A percentile compares a stretch with the other conserved stretches of the same genome.
Evolutionary conservation across 2,797 vertebrate genomes (phyloP).

Genomic region (Sebastes hopkinsi): DNA sequence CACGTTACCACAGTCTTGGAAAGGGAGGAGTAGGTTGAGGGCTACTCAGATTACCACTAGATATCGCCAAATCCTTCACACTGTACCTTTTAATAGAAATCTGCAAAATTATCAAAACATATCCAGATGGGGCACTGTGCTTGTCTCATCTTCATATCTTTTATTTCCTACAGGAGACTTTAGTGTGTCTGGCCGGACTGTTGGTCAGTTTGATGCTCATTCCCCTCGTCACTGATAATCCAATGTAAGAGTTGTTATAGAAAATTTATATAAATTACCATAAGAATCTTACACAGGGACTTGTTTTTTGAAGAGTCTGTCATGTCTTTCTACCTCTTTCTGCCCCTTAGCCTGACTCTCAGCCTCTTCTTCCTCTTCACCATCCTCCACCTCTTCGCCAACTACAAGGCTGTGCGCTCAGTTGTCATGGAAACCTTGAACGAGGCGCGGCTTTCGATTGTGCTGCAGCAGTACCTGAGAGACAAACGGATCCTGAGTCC

Average conservation of each 20-base stretch:
- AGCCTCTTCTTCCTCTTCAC: slow-evolving; percentile 89
- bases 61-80: too few relatives aligned
- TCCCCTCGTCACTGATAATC: slow-evolving; percentile 84
- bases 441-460: slow-evolving; percentile 84
- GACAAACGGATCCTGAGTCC: slow-evolving; percentile 76
- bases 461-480: slow-evolving; percentile 82
- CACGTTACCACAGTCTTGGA: too few relatives aligned
- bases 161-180: slow-evolving; percentile 83
- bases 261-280: accelerated
- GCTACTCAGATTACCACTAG: too few relatives aligned
- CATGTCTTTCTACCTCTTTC: not conserved
- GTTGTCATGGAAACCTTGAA: slow-evolving; percentile 93
- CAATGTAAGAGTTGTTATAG: slow-evolving; percentile 73
- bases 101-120: not conserved
- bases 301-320: not conserved
- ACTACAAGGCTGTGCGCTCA: slow-evolving; percentile 90
- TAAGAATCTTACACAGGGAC: not conserved
- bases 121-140: not conserved
- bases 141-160: not conserved
- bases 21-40: too few relatives aligned
- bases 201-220: slow-evolving; percentile 88
- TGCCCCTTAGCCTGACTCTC: slow-evolving; percentile 81
- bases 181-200: slow-evolving; percentile 90
- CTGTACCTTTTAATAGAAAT: too few relatives aligned
- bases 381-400: slow-evolving; percentile 88